Evolutionary conservation across 2,797 vertebrate species (phyloP), one percentile per base, ranked within the genome.

Genomic region (Philypnodon macrostomus): DNA sequence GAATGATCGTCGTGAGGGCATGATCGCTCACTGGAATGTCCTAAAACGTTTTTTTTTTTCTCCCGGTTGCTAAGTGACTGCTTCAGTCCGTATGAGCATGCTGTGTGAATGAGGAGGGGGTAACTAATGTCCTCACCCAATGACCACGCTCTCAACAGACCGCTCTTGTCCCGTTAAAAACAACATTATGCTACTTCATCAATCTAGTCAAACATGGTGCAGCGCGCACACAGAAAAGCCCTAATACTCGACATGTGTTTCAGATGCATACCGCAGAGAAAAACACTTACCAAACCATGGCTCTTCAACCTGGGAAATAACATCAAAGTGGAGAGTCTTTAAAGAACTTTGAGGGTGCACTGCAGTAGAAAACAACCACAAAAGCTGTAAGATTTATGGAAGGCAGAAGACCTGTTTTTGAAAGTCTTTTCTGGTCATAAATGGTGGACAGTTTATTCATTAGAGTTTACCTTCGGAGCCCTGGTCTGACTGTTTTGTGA

Each of bases 1-100:
- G 47, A 72, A 58, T 71, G 53, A 32, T 70, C 63, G 39, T 34
- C 48, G 61, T 64, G 48, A 38, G 47, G 70, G 62, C 58, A 44
- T 80, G 76, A 55, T 73, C 73, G 80, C 67, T 71, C 60, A 27
- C 57, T 79, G 73, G 84, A 79, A 87, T 84, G 63, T 71, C 58
- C 47, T 59, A 44, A 72, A 78, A 83, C 77, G n/a, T 63, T 17
- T 30, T 44, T 44, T 42, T 44, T 44, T 44, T 2, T 80, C 50
- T 23, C 23, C 47, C 4, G 38, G 87, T 90, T 90, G 86, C 90
- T 79, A 85, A 73, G 88, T 75, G 79, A 89, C 63, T 24, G 69
- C 57, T 47, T 80, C 67, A 55, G 81, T 55, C 61, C 61, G 62
- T 46, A 47, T 10, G 65, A 77, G 84, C 74, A 84, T 11, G 79